Evolutionary conservation across 1,140 invertebrate species (phyloP), one percentile per base, ranked within the genome.

Genomic region (Apis cerana): DNA sequence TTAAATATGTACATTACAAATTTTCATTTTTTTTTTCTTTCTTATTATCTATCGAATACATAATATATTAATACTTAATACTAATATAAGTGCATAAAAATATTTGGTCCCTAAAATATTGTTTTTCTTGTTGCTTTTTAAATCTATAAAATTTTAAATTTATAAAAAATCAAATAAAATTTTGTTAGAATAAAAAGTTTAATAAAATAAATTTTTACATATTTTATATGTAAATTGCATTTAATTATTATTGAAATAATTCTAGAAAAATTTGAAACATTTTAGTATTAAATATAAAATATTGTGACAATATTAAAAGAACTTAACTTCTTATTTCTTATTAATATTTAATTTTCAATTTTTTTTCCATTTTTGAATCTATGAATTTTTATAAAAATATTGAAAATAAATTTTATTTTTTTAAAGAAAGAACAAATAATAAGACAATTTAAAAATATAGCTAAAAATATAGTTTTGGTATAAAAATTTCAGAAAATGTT

Each of bases 21-120:
- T 59, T 43, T 43, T 59, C 56, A n/a, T 74, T n/a, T 13, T n/a
- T 74, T 13, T 48, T 74, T 19, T 19, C 58, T 43, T 17, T 27
- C 69, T 71, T 74, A 74, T 59, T 43, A 15, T 59, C 71, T 74
- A 74, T 59, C 33, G 8, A 59, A 21, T n/a, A 48, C 13, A 21
- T 10, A 43, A 21, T 27, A 27, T 17, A 27, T 17, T 52, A 23
- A 70, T 54, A 17, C 23, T 23, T 54, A 43, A 43, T 43, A 43
- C 5, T 43, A 43, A 43, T 43, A 43, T 43, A 43, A 43, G 5
- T 33, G n/a, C 50, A 17, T 23, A 17, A 11, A 19, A 13, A 11
- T 23, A 78, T 91, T 94, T 92, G 92, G 91, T 93, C 93, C 93
- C 93, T 93, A 48, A 88, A 92, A 90, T 85, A 89, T 80, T 88